Evolutionary conservation across 2,888 invertebrate genomes (phyloP).

Genomic region (Galerucella pusilla): DNA sequence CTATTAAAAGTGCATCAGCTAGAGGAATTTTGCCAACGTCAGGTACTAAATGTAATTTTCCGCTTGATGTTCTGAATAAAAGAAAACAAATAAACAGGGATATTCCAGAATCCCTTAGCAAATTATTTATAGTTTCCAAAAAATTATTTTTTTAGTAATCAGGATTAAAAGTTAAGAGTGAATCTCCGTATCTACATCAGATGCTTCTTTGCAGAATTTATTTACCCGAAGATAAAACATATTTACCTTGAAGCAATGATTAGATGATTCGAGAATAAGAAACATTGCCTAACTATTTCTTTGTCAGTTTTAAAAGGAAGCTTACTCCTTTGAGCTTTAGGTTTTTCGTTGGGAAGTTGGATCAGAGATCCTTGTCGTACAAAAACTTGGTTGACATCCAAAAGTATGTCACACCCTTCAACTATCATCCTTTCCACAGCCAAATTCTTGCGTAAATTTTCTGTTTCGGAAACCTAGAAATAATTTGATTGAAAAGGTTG

Average conservation of each 20-base stretch:
- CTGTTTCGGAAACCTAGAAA: constrained; percentile 86
- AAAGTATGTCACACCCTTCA: constrained; percentile 90
- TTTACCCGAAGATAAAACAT: neutral
- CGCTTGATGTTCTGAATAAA: constrained; percentile 74
- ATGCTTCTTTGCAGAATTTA: no score
- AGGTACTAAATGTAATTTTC: constrained; percentile 87
- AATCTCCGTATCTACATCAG: no score
- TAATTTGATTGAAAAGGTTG: neutral
- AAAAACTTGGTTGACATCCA: constrained; percentile 94
- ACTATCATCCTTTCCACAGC: constrained; percentile 94
- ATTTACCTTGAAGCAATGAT: constrained; percentile 80
- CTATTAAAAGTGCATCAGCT: constrained; percentile 85
- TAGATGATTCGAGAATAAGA: constrained; percentile 90
- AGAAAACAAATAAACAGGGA: neutral
- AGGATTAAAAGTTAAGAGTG: no score
- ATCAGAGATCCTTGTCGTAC: constrained; percentile 87
- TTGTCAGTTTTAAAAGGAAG: constrained; percentile 75
- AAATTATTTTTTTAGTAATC: no score
- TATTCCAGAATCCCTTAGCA: no score
- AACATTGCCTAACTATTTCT: constrained; percentile 83
- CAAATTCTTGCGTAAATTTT: constrained; percentile 89
- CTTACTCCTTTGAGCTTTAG: constrained; percentile 70
- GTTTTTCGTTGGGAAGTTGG: constrained; percentile 75
- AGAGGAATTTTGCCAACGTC: constrained; percentile 84
- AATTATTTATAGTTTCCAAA: neutral